Base-by-base conservation (phyloP, 2,797 vertebrate genomes). In the Chaunax sp. region DNA sequence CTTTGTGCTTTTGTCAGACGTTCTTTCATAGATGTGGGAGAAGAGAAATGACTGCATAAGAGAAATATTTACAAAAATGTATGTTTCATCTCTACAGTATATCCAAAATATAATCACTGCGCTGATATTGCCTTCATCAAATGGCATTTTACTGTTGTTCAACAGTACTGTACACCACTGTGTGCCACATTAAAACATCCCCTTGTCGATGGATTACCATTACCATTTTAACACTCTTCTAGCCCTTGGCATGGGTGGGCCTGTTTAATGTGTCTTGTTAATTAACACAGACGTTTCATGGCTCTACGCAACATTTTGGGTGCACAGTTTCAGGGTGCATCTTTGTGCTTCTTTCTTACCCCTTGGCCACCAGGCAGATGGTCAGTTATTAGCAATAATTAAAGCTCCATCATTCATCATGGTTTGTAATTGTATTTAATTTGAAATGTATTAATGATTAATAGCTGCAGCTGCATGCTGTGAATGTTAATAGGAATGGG, bases 361-460 rank as follows among this genome's bases (percentile, higher is more conserved):
- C 92, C 75, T 89, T 87, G 76, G 82, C 91, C 90, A 66, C 80
- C 87, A 80, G 90, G 92, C 94, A 96, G 94, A 95, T 96, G 95
- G 94, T 92, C 92, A 91, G 91, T 94, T 95, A 95, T 92, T 95
- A 94, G 85, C 88, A 82, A 83, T 91, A 92, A 95, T 94, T 96
- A 94, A 94, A 94, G 90, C 90, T 91, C 91, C 86, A 90, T 92
- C 91, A 92, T 92, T 91, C 91, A 91, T 95, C 92, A 94, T 90
- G 77, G 86, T 90, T 92, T 91, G 86, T 90, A 93, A 91, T 91
- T 89, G 89, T 91, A 89, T 90, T 92, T 92, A 91, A 94, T 91
- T 89, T 91, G 86, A 90, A 90, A 85, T 85, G 81, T 85, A 91
- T 92, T 90, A 93, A 93, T 93, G 92, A 94, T 93, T 91, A 86